Base-by-base conservation (phyloP, 2,113 vertebrate species). In the Silurus asotus region DNA sequence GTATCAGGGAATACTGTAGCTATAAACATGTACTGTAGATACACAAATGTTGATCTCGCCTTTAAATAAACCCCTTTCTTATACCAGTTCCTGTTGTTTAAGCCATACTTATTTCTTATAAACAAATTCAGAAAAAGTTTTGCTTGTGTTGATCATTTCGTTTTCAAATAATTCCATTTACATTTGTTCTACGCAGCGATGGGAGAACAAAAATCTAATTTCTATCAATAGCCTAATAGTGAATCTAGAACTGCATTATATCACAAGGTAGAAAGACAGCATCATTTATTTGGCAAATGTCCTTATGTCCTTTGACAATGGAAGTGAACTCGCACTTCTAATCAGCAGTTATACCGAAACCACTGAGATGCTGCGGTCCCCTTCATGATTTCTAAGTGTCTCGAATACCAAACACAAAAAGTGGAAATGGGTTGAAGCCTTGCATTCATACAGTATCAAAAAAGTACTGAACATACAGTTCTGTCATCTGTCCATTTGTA, bases 1-100 rank as follows among this genome's bases (percentile, higher is more conserved):
- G 72, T 86, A 88, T 89, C 89, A 89, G 89, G 89, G 81, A 89
- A 86, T 80, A 84, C 78, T 88, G 78, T 89, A 89, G 89, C 79
- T 85, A 88, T 76, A 82, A 87, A 87, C 61, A 88, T 88, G 76
- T 82, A 87, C 85, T 86, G 61, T 87, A 87, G 77, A 84, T 86
- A 88, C 72, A 89, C 81, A 81, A 84, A 83, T 70, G 76, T 85
- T 82, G 84, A 89, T 86, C 53, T 62, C 45, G 56, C 56, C 87
- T 59, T 74, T 59, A 83, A 86, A 86, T 88, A 86, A 87, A 84
- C 75, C 83, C 88, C 51, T 84, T 88, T 88, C 82, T 89, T 85
- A 86, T 78, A 81, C 69, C 64, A 84, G 61, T 84, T 89, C 59
- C 82, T 85, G 62, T 82, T 88, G 77, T 84, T 62, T 59, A 80